Percentiles rank a stretch among this genome's conserved stretches.
phyloP scores from a whole-genome alignment of 23 tunicate species.

The Diplosoma virens region DNA sequence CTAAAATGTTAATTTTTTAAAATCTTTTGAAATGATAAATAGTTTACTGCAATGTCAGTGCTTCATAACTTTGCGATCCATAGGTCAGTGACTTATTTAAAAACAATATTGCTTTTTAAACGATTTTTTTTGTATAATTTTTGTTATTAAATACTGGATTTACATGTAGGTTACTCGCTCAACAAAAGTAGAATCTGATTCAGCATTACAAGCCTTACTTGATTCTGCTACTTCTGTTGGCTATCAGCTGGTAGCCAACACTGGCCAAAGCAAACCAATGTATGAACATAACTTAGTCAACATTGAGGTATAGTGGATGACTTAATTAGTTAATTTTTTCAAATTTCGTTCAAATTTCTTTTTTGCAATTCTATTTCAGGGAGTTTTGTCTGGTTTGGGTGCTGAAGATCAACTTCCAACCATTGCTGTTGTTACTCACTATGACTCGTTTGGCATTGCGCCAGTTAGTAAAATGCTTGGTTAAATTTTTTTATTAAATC shows the following conservation, averaged over 20 bases:
- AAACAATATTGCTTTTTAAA: too few species aligned
- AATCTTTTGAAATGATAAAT: too few species aligned
- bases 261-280: conserved; percentile 55
- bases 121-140: too few species aligned
- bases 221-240: conserved; percentile 83
- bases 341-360: not conserved
- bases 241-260: conserved; percentile 52
- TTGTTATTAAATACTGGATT: not conserved
- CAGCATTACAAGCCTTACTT: conserved; percentile 62
- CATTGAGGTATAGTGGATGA: conserved; percentile 65
- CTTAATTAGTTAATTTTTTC: not conserved
- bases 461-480: too few species aligned
- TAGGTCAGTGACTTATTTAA: too few species aligned
- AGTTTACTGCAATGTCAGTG: too few species aligned
- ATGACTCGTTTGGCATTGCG: conserved; percentile 83
- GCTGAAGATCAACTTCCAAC: conserved; percentile 80
- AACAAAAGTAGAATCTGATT: conserved; percentile 45
- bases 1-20: too few species aligned
- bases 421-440: conserved; percentile 87
- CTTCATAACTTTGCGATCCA: too few species aligned
- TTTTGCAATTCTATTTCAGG: conserved; percentile 30
- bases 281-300: conserved; percentile 65
- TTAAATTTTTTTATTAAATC: not conserved
- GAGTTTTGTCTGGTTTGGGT: conserved; percentile 69
- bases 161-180: conserved; percentile 61